Base-by-base conservation (phyloP, 2,797 vertebrate genomes). In the Alauda arvensis region DNA sequence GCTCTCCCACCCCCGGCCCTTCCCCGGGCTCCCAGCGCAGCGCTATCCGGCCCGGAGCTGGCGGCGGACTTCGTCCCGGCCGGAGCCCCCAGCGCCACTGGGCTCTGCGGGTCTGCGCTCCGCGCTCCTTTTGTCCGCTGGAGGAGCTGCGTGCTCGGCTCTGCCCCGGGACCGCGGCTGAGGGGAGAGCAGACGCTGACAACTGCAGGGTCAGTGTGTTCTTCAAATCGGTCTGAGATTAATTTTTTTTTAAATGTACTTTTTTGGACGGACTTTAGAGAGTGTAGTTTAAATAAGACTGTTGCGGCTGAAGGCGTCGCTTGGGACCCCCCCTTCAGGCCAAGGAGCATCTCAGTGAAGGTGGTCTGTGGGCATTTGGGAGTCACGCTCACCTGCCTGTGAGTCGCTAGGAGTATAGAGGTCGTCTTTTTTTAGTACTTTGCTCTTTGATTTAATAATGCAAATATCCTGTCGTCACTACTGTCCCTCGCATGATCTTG, bases 81-180 rank as follows among this genome's bases (percentile, higher is more conserved):
- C 43, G 20, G 42, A 18, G 52, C 40, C 25, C 13, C 13, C 28
- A 51, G 31, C 4, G 59, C 43, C 18, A 24, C 24, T 31, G 33
- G 55, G 77, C 65, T 39, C n/a, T 34, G 57, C 29, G 81, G 14
- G 51, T 24, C 24, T 57, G 72, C 55, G 21, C 42, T 55, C 17
- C 15, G 10, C 13, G 18, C n/a, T 48, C 34, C 90, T 90, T 92
- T 93, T 93, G 92, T 93, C 57, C 86, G 78, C 34, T 26, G 14
- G 48, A 6, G 85, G 12, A 74, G 66, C 70, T 77, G 85, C 34
- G 29, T 37, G 52, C 66, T 55, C 5, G 8, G 39, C 31, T 31
- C 43, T 65, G 65, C 31, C 56, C 55, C 3, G 33, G 68, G 13
- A 31, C 23, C 16, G 12, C 15, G 29, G 29, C 46, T 7, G 33